phyloP scores from a whole-genome alignment of 35 echinoderm and acorn worm species.

The Amphiura filiformis region DNA sequence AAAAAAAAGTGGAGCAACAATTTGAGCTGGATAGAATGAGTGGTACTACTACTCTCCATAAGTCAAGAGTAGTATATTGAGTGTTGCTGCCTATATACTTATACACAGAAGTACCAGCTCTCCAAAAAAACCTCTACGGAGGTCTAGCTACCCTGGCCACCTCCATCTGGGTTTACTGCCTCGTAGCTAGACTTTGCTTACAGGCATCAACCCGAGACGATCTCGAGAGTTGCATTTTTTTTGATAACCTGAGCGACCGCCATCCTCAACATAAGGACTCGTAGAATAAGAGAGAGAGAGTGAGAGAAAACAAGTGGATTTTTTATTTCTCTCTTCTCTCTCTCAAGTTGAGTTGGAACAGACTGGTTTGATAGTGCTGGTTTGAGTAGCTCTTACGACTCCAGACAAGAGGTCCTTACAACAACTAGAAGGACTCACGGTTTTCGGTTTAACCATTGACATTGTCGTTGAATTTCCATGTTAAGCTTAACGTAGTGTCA shows the following conservation, averaged over 20 bases:
- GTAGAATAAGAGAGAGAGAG: no score
- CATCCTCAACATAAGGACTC: background rate
- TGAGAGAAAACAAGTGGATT: no score
- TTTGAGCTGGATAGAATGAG: background rate
- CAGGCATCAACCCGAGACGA: background rate
- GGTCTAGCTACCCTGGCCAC: background rate
- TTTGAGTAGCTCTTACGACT: background rate
- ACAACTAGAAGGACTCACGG: background rate
- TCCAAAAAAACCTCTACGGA: background rate
- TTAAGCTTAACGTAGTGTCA: no score
- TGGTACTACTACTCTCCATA: background rate
- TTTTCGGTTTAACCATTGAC: background rate
- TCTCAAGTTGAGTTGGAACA: background rate
- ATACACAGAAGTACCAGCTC: no score
- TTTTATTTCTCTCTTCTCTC: background rate
- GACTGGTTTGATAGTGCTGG: background rate
- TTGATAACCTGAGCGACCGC: background rate
- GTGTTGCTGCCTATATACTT: no score
- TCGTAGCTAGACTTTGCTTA: background rate
- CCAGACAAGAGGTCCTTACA: background rate
- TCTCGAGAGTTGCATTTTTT: background rate
- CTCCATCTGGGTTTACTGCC: background rate
- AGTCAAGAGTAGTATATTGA: background rate
- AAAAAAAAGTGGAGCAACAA: background rate
- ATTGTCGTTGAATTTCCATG: background rate